Percentiles rank a stretch among this genome's conserved stretches.
These are phyloP conservation scores for Blomia tropicalis DNA, from an alignment of 2,888 invertebrate genomes.

Conservation along the genomic window DNA sequence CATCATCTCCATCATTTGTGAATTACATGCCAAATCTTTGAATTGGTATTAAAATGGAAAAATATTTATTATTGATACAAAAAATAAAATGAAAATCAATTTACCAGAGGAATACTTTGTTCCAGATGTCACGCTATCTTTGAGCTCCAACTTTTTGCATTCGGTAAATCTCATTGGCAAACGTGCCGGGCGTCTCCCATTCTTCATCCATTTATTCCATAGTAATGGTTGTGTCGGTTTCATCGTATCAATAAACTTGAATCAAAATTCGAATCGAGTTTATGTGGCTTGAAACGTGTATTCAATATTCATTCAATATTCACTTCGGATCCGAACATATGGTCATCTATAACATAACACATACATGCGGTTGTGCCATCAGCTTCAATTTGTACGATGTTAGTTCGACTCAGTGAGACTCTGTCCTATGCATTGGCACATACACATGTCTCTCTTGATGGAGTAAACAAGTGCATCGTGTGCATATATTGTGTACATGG, in stretches of 20 bases:
- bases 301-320: too few species aligned
- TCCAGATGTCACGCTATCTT: constrained; percentile 15
- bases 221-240: constrained; percentile 16
- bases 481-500: neutral
- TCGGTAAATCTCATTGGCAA: constrained; percentile 22
- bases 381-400: neutral
- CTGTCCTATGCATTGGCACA: too few species aligned
- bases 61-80: neutral
- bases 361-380: neutral
- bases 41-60: neutral
- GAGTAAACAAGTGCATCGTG: too few species aligned
- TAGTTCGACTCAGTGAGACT: too few species aligned
- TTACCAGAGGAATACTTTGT: constrained; percentile 15
- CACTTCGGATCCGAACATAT: too few species aligned
- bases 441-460: too few species aligned
- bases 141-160: constrained; percentile 15
- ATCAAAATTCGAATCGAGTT: neutral
- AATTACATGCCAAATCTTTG: constrained; percentile 21
- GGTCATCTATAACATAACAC: neutral
- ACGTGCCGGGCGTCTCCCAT: constrained; percentile 27
- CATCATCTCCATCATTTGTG: constrained; percentile 25
- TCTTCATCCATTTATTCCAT: constrained; percentile 24
- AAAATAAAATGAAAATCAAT: neutral
- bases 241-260: neutral
- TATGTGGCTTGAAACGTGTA: neutral